These are phyloP conservation scores for Spodoptera litura DNA, from an alignment of 1,140 invertebrate species.

Conservation along the genomic window DNA sequence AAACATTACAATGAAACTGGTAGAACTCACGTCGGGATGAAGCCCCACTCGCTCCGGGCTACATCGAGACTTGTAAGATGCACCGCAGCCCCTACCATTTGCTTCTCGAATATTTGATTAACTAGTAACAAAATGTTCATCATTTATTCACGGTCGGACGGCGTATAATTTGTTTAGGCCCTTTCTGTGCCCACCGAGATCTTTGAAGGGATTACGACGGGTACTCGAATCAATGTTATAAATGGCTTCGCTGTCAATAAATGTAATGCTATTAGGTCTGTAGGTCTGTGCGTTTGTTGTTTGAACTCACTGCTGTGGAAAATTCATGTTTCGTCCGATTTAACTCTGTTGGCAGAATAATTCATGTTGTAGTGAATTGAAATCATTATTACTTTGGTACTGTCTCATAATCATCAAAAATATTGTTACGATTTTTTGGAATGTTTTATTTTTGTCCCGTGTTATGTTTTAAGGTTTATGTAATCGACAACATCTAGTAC, in stretches of 20 bases:
- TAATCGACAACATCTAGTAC: constrained; percentile 25
- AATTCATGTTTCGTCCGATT: constrained; percentile 8
- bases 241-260: constrained; percentile 33
- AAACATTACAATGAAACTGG: background rate
- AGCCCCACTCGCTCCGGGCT: background rate
- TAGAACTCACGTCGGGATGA: background rate
- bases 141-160: constrained; percentile 52
- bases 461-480: background rate
- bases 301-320: background rate
- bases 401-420: background rate
- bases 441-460: too few species aligned
- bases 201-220: constrained; percentile 18
- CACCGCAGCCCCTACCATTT: constrained; percentile 39
- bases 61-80: constrained; percentile 22
- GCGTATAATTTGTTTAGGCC: constrained; percentile 56
- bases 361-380: background rate
- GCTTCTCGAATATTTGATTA: constrained; percentile 48
- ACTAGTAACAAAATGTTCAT: constrained; percentile 50
- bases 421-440: too few species aligned
- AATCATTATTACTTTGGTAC: background rate
- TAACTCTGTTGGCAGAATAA: background rate
- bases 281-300: constrained; percentile 29
- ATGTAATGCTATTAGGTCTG: constrained; percentile 37
- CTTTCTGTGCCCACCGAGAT: constrained; percentile 46
- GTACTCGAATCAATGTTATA: constrained; percentile 50